phyloP scores from a whole-genome alignment of 2,113 vertebrate species.

The Hemibagrus wyckioides region DNA sequence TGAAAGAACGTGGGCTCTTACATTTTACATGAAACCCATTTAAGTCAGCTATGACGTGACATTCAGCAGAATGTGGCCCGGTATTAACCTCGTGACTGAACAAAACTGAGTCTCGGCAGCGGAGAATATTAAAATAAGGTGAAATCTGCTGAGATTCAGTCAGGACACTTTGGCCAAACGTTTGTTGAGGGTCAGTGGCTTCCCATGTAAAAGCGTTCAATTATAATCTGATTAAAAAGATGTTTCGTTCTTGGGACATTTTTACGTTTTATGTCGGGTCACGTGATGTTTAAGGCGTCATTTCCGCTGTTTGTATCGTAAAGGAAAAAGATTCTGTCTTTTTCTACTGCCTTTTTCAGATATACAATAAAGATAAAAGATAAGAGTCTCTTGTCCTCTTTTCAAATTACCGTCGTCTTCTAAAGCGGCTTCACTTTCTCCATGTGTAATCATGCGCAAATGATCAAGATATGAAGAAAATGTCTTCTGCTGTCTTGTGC shows the following conservation, averaged over 20 bases:
- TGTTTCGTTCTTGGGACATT: not conserved
- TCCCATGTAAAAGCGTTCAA: not conserved
- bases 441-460: slow-evolving; percentile 10
- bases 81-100: not conserved
- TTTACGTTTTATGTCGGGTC: not conserved
- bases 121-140: not conserved
- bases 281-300: not conserved
- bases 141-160: not conserved
- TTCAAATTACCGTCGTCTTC: not conserved
- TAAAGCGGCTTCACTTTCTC: not conserved
- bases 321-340: not conserved
- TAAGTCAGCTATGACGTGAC: not conserved
- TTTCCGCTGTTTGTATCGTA: too few relatives aligned
- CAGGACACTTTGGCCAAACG: not conserved
- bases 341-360: not conserved
- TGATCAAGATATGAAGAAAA: slow-evolving; percentile 7
- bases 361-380: not conserved
- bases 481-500: not conserved
- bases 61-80: not conserved
- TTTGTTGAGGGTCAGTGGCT: not conserved
- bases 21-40: slow-evolving; percentile 31
- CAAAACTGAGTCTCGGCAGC: not conserved
- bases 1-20: slow-evolving; percentile 40
- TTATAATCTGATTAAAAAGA: not conserved
- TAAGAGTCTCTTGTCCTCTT: not conserved